Base-by-base conservation (phyloP, 2,888 invertebrate genomes). In the Notocelia uddmanniana region DNA sequence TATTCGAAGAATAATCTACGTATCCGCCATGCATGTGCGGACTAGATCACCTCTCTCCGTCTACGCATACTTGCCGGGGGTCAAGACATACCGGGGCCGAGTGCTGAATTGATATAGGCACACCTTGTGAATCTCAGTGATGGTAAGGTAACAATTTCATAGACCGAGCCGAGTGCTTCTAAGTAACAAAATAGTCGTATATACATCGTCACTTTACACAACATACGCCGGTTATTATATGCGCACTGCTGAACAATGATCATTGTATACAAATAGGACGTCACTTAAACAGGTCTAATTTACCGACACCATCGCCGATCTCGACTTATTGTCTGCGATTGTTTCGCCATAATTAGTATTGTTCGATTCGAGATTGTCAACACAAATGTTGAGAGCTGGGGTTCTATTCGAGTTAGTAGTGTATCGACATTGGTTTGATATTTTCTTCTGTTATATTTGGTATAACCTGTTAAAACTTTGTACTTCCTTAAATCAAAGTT, bases 261-360 rank as follows among this genome's bases (percentile, higher is more conserved):
- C 92, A 93, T 93, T 93, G 92, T 93, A 91, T 92, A 92, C 93
- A 93, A 93, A 93, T 92, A 85, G 89, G 85, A 76, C 79, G 81
- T 78, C 79, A 80, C 80, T 83, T 79, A 81, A 83, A 83, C 83
- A 82, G 81, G 81, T 80, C 80, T 79, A 79, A 85, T 82, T 85
- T 85, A 77, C 87, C 87, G 73, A 75, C 73, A 66, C 74, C 66
- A 73, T 67, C 60, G 50, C n/a, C 70, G 37, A 72, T 72, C 69
- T 18, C 26, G 26, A 34, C 58, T 62, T 50, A 60, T 59, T 66
- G 66, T 70, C 31, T 31, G 41, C 45, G 41, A 69, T 60, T 50
- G 72, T 60, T 41, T 58, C 19, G 69, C 55, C 6, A 50, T 37
- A 48, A 48, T 67, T 54, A 48, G 48, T 72, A 67, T 54, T 60